A percentile compares a stretch with the other conserved stretches of the same genome.
Conservation (phyloP, 2,888 invertebrate genomes). For the Epirrhoe alternata region DNA sequence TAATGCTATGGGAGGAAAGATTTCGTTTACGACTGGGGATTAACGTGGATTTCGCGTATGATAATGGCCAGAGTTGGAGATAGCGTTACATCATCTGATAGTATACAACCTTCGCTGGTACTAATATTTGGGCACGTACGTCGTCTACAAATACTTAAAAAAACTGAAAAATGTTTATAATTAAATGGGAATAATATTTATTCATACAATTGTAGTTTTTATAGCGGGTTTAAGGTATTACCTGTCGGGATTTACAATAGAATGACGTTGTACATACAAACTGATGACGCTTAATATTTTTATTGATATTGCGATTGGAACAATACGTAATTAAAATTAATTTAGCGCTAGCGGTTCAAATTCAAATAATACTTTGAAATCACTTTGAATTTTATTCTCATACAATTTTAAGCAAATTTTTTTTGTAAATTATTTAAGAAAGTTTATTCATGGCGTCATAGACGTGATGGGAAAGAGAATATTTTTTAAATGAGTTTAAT, state of each 20-base stretch:
- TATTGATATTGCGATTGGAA: neutral
- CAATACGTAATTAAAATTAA: neutral
- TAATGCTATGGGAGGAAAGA: conserved; percentile 74
- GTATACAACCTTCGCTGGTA: conserved; percentile 39
- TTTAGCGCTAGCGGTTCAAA: too few relatives aligned
- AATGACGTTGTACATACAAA: neutral
- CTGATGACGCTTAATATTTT: neutral
- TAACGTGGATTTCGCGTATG: conserved; percentile 74
- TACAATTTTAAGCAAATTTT: too few relatives aligned
- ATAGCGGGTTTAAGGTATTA: neutral
- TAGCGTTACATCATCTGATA: conserved; percentile 72
- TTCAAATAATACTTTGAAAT: too few relatives aligned
- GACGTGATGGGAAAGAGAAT: too few relatives aligned
- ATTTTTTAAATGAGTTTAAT: too few relatives aligned
- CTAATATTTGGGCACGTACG: conserved; percentile 27
- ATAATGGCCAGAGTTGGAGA: conserved; percentile 63
- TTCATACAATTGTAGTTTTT: neutral
- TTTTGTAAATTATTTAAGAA: too few relatives aligned
- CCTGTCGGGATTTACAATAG: neutral
- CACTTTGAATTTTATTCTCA: too few relatives aligned
- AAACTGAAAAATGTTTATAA: neutral
- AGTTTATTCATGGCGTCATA: too few relatives aligned
- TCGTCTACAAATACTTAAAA: conserved; percentile 8
- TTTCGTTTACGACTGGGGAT: conserved; percentile 80
- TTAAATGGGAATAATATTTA: too few relatives aligned